Evolutionary conservation across 2,888 invertebrate genomes (phyloP), one percentile per base, ranked within the genome.

Genomic region (Timema cristinae): DNA sequence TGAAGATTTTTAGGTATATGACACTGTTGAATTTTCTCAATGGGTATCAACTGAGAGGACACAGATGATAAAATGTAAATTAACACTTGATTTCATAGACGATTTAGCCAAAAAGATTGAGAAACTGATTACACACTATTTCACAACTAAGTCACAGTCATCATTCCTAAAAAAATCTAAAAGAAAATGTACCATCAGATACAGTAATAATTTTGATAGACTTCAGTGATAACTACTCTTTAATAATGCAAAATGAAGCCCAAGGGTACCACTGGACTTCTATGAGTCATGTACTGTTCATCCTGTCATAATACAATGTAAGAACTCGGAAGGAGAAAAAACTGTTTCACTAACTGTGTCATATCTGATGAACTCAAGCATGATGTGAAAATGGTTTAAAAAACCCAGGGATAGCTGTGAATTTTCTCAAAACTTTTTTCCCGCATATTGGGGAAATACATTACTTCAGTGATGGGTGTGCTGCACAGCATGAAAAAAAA

Each of bases 131-230:
- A 5, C 8, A 10, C 13, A 56, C 10, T 32, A 1, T 32, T 56
- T 56, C 56, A 56, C 1, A 56, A 5, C 9, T 7, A 56, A 56
- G 8, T 56, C 56, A 56, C 56, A 56, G 13, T 56, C 56, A 56
- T 56, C 56, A 15, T 56, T 56, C 56, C 56, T 56, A 56, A 56
- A 56, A 56, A 4, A 16, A 56, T 11, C 7, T 15, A n/a, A 56
- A 56, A 56, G 56, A 56, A 56, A 56, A 56, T 56, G 56, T 56
- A 15, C 56, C 56, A 10, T 56, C 16, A 11, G 56, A 56, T 56
- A 56, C 56, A 56, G 16, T 7, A 56, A 56, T 56, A 56, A 56
- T 56, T 56, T 56, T 56, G 56, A 56, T 13, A 11, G 56, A 56
- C n/a, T 10, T 56, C 5, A 56, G 56, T 56, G 56, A 6, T n/a